Evolutionary conservation across 53 echinoderm and acorn worm species (phyloP), one percentile per base, ranked within the genome.

Genomic region (Paelopatides confundens): DNA sequence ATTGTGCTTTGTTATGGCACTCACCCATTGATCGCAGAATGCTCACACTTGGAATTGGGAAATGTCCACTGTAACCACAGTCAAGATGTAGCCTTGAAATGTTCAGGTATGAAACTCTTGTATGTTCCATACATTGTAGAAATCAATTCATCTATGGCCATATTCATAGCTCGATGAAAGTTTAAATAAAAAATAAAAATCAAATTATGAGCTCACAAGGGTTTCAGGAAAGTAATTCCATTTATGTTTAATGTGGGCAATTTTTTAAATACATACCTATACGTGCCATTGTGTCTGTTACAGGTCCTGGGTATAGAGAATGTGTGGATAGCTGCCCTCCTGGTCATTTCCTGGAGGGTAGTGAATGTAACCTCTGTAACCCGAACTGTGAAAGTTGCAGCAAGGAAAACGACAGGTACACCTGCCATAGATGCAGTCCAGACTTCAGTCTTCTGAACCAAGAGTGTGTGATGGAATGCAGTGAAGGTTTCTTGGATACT

Each of bases 61-160:
- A 29, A 85, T 30, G 77, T 94, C 35, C 85, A 99, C 85, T 99
- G 99, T 71, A 78, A 95, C 50, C 99, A 99, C 46, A 29, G 46
- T n/a, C 83, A 93, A 62, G 99, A 99, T 90, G 93, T 92, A 26
- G 99, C 93, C 24, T 71, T 99, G 0, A 87, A 91, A 50, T 99
- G 99, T 82, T 64, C 91, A 91, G 99, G 99, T 99, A 87, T n/a
- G n/a, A n/a, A n/a, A n/a, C n/a, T n/a, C n/a, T n/a, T n/a, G n/a
- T n/a, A n/a, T n/a, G n/a, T n/a, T n/a, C n/a, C n/a, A n/a, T n/a
- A n/a, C n/a, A n/a, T n/a, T n/a, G n/a, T n/a, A n/a, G n/a, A n/a
- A n/a, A n/a, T n/a, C n/a, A n/a, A n/a, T n/a, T n/a, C n/a, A n/a
- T n/a, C n/a, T n/a, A n/a, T n/a, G n/a, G n/a, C n/a, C n/a, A n/a